phyloP scores from a whole-genome alignment of 1,140 invertebrate species.

The Pentalonia nigronervosa region DNA sequence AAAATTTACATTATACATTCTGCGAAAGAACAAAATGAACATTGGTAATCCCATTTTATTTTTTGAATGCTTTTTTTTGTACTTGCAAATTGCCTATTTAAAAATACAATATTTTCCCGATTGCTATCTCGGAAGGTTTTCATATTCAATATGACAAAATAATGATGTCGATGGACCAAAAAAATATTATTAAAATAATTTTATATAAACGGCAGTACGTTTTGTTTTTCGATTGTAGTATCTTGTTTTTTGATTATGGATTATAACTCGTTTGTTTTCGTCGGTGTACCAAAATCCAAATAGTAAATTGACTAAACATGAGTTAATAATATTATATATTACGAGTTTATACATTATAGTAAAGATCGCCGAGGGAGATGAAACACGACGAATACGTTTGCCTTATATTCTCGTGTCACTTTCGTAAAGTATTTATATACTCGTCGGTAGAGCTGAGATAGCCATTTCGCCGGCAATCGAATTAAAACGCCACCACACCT shows the following conservation, averaged over 20 bases:
- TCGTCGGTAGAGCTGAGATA: not conserved
- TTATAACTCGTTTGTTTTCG: not conserved
- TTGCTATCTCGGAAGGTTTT: slow-evolving; percentile 6
- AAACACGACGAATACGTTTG: not conserved
- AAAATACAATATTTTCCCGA: slow-evolving; percentile 22
- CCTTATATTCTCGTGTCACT: not conserved
- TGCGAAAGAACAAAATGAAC: not conserved
- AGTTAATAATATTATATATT: not conserved
- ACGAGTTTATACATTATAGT: slow-evolving; percentile 4
- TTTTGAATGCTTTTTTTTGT: not conserved
- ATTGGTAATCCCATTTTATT: slow-evolving; percentile 2
- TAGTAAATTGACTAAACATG: not conserved
- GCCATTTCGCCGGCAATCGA: not conserved
- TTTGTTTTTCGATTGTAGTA: not conserved
- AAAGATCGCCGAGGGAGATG: not conserved
- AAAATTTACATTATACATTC: not conserved
- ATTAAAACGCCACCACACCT: not conserved
- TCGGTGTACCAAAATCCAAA: not conserved
- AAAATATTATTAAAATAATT: not conserved
- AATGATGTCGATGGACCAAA: not conserved
- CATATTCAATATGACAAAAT: slow-evolving; percentile 14
- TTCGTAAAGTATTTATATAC: not conserved
- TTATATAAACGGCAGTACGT: not conserved
- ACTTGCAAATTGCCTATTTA: slow-evolving; percentile 17
- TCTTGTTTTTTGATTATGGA: not conserved